These are phyloP conservation scores for Metaphire vulgaris DNA, from an alignment of 1,140 invertebrate genomes.

Conservation along the genomic window DNA sequence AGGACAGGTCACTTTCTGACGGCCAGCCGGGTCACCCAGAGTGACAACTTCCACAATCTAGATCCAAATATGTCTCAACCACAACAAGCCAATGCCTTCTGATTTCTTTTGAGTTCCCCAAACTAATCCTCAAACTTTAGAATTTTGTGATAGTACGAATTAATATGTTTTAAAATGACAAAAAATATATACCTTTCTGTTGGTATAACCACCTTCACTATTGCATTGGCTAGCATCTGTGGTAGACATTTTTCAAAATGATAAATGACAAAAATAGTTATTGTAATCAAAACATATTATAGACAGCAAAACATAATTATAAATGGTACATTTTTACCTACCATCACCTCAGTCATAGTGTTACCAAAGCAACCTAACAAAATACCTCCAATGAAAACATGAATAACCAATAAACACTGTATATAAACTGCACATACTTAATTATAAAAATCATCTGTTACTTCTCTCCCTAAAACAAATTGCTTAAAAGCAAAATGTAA, in stretches of 20 bases:
- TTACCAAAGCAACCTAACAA: too few relatives aligned
- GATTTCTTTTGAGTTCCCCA: too few relatives aligned
- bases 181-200: constrained; percentile 70
- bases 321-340: too few relatives aligned
- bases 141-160: constrained; percentile 2
- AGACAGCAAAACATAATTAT: constrained; percentile 18
- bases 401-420: too few relatives aligned
- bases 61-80: background rate
- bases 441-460: too few relatives aligned
- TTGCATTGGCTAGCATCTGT: constrained; percentile 36
- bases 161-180: constrained; percentile 23
- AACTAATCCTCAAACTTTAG: background rate
- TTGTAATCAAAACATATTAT: background rate
- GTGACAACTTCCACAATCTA: background rate
- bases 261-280: constrained; percentile 35
- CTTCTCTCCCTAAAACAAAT: too few relatives aligned
- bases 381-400: too few relatives aligned
- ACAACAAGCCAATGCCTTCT: background rate
- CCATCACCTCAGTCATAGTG: too few relatives aligned
- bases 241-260: constrained; percentile 35
- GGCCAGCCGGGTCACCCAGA: background rate
- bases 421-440: too few relatives aligned
- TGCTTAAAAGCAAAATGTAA: too few relatives aligned
- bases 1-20: background rate
- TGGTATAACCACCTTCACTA: constrained; percentile 97